Conservation (phyloP, 2,888 invertebrate species). For the Agrochola circellaris region DNA sequence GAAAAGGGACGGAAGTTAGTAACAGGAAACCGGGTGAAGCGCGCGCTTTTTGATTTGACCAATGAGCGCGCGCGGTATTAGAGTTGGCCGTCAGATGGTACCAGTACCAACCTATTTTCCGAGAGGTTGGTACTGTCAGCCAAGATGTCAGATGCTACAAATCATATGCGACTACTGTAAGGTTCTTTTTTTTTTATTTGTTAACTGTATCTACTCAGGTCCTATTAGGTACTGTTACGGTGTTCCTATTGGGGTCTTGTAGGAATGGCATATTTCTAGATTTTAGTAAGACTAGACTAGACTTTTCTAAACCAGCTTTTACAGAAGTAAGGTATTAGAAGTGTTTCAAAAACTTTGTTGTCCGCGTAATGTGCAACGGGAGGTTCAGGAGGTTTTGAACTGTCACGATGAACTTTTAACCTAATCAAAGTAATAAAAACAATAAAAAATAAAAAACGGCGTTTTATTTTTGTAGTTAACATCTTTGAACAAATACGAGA, state of each 20-base stretch:
- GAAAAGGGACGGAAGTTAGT: no score
- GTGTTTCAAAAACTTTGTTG: neutral
- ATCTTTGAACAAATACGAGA: neutral
- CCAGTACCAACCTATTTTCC: no score
- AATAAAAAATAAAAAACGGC: neutral
- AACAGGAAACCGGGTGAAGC: no score
- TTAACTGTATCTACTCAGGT: neutral
- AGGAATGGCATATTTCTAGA: constrained; percentile 3
- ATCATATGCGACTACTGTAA: no score
- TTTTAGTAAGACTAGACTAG: neutral
- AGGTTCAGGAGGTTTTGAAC: neutral
- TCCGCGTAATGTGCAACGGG: neutral
- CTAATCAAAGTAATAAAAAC: no score
- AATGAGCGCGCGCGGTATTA: no score
- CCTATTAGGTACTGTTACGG: neutral
- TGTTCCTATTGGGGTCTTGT: neutral
- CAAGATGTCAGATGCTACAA: no score
- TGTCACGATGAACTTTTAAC: neutral
- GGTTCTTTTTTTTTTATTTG: neutral
- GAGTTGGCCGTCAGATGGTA: no score
- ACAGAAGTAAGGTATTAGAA: neutral
- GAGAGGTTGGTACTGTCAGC: no score
- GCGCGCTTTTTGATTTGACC: no score
- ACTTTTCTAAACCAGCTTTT: neutral
- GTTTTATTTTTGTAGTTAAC: neutral